Evolutionary conservation across 2,113 vertebrate genomes (phyloP).

Genomic region (Erpornis zantholeuca): DNA sequence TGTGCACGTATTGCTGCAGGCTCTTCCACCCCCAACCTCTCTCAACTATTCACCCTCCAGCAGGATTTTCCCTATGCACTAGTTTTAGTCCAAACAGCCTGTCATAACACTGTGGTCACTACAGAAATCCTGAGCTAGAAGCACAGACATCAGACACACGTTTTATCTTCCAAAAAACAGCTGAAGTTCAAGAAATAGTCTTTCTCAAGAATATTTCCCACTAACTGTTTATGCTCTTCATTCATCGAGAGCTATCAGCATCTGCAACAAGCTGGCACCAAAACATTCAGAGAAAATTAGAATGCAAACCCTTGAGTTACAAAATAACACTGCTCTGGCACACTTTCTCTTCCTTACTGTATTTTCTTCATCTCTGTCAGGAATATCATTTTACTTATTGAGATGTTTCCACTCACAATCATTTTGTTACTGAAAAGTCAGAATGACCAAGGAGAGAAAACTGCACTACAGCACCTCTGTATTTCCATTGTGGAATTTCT

Average conservation of each 20-base stretch:
- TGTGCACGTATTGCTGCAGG: fast-evolving
- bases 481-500: background rate
- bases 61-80: background rate
- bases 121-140: background rate
- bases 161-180: background rate
- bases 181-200: background rate
- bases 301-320: background rate
- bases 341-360: background rate
- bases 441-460: background rate
- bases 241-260: background rate
- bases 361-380: background rate
- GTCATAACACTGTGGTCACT: background rate
- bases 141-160: background rate
- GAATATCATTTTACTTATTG: background rate
- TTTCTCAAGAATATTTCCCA: background rate
- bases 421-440: background rate
- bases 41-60: background rate
- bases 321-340: background rate
- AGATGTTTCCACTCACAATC: background rate
- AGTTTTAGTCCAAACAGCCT: background rate
- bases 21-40: background rate
- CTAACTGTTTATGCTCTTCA: background rate
- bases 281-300: background rate
- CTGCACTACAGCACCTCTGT: background rate
- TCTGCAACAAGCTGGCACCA: background rate